These are phyloP conservation scores for Eupithecia inturbata DNA, from an alignment of 2,888 invertebrate genomes.

Conservation along the genomic window DNA sequence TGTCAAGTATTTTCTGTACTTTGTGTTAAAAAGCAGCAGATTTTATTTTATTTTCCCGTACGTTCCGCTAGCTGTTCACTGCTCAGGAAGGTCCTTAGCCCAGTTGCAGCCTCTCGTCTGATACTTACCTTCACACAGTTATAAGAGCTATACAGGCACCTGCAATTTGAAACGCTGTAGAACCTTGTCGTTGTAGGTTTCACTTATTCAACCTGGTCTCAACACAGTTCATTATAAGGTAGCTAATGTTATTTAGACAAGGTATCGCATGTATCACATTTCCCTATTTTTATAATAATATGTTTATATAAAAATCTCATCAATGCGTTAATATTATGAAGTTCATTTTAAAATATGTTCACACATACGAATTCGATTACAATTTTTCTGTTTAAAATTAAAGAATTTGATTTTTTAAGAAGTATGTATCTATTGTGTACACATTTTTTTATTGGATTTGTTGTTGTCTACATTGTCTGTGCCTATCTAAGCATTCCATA, in stretches of 20 bases:
- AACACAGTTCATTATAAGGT: neutral
- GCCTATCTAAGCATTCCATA: neutral
- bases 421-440: too few relatives aligned
- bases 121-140: neutral
- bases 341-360: too few relatives aligned
- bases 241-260: neutral
- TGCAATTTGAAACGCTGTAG: neutral
- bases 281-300: too few relatives aligned
- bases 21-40: neutral
- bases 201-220: neutral
- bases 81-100: neutral
- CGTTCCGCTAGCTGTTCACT: neutral
- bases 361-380: too few relatives aligned
- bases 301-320: too few relatives aligned
- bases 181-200: neutral
- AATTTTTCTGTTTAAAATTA: too few relatives aligned
- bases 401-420: too few relatives aligned
- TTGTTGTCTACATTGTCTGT: neutral
- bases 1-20: too few relatives aligned
- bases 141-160: neutral
- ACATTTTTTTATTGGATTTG: neutral
- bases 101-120: slow-evolving; percentile 5
- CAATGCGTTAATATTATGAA: neutral
- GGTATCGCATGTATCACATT: neutral
- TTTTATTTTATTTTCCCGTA: neutral